Conservation (phyloP, 2,888 invertebrate genomes). For the Caenorhabditis virilis region DNA sequence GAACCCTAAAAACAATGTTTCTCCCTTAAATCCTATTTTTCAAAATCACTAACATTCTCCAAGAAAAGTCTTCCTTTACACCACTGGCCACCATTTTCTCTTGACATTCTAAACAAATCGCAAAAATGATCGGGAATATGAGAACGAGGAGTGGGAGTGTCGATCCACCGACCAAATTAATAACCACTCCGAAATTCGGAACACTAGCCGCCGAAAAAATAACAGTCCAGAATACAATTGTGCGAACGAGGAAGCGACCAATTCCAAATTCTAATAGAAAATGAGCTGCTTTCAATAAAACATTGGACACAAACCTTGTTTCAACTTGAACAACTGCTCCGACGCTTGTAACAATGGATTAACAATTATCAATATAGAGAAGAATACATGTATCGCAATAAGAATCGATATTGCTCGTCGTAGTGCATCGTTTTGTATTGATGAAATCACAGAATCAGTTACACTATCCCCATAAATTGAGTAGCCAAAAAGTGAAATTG, state of each 20-base stretch:
- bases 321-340: slow-evolving; percentile 34
- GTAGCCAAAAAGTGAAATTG: slow-evolving; percentile 35
- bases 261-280: slow-evolving; percentile 37
- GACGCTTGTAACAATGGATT: slow-evolving; percentile 41
- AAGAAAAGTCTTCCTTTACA: background rate
- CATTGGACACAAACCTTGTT: slow-evolving; percentile 42
- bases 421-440: slow-evolving; percentile 32
- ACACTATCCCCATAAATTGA: slow-evolving; percentile 40
- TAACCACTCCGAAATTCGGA: slow-evolving; percentile 44
- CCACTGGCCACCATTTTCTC: background rate
- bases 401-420: slow-evolving; percentile 28
- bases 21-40: background rate
- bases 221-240: slow-evolving; percentile 33
- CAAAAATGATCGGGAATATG: slow-evolving; percentile 38
- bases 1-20: background rate
- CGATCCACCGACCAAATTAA: slow-evolving; percentile 37
- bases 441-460: slow-evolving; percentile 35
- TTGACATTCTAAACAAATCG: slow-evolving; percentile 33
- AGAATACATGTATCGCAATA: slow-evolving; percentile 42
- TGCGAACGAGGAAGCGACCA: slow-evolving; percentile 33
- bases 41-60: background rate
- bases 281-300: too few relatives aligned
- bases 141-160: slow-evolving; percentile 37
- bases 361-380: slow-evolving; percentile 42
- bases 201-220: slow-evolving; percentile 35